Evolutionary conservation across 2,797 vertebrate species (phyloP).

Genomic region (Avahi laniger): DNA sequence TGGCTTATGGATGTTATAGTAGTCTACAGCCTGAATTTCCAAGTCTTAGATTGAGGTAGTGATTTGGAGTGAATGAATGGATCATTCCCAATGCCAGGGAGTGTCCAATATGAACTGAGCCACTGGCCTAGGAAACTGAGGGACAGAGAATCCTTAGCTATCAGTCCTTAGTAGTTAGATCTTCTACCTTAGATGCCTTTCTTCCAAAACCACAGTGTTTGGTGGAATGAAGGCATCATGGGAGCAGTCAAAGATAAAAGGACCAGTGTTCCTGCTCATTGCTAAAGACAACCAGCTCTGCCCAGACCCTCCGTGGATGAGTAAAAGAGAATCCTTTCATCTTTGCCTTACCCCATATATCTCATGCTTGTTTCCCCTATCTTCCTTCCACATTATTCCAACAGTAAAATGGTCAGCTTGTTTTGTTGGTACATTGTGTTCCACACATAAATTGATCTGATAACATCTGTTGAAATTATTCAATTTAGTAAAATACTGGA

Average conservation of each 20-base stretch:
- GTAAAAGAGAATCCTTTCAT: not conserved
- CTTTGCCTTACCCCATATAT: not conserved
- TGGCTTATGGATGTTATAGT: not conserved
- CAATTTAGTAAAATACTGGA: constrained; percentile 36
- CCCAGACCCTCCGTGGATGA: not conserved
- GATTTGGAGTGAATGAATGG: not conserved
- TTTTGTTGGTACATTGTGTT: constrained; percentile 22
- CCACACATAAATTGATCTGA: constrained; percentile 9
- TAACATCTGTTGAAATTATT: constrained; percentile 35
- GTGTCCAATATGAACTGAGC: not conserved
- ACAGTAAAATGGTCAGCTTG: not conserved
- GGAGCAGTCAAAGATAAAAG: not conserved
- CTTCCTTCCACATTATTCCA: not conserved
- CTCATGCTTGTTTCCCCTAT: not conserved
- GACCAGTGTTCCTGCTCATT: not conserved
- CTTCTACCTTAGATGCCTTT: not conserved
- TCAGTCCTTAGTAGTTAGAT: not conserved
- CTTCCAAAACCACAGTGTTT: not conserved
- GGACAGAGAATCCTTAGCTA: not conserved
- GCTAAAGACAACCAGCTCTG: not conserved
- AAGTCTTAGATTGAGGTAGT: not conserved
- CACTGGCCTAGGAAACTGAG: not conserved
- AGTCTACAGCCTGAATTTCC: not conserved
- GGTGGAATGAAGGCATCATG: not conserved
- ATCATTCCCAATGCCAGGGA: no score